A percentile compares a stretch with the other conserved stretches of the same genome.
Conservation (phyloP, 1,140 invertebrate species). For the Acromyrmex charruanus region DNA sequence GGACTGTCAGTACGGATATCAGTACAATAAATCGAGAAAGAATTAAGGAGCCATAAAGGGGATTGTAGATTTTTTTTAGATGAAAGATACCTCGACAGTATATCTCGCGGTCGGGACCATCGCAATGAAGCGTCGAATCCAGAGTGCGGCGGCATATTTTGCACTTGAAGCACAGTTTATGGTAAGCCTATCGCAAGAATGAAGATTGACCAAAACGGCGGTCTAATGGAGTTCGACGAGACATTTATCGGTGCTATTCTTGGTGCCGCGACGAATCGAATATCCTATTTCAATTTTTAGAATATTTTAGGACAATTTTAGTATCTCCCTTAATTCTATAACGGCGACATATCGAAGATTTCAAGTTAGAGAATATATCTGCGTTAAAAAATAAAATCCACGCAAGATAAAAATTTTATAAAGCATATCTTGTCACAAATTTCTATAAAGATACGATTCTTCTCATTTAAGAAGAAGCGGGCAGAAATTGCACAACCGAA, state of each 20-base stretch:
- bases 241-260: conserved; percentile 23
- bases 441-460: neutral
- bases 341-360: neutral
- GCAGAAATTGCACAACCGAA: neutral
- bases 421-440: neutral
- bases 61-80: conserved; percentile 61
- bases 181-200: conserved; percentile 92
- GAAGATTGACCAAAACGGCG: conserved; percentile 81
- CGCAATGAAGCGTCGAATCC: conserved; percentile 97
- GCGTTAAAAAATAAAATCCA: neutral
- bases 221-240: conserved; percentile 20
- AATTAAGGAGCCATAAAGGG: conserved; percentile 18
- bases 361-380: neutral
- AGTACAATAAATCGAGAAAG: conserved; percentile 26
- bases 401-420: neutral
- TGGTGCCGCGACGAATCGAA: conserved; percentile 65
- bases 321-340: neutral
- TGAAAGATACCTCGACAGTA: conserved; percentile 95
- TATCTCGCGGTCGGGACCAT: conserved; percentile 96
- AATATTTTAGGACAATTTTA: neutral
- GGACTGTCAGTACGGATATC: conserved; percentile 46
- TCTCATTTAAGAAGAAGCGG: neutral
- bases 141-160: conserved; percentile 95
- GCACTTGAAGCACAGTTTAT: conserved; percentile 96
- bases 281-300: neutral